These are phyloP conservation scores for Drosophila eohydei DNA, from an alignment of 2,888 invertebrate species.

Conservation along the genomic window DNA sequence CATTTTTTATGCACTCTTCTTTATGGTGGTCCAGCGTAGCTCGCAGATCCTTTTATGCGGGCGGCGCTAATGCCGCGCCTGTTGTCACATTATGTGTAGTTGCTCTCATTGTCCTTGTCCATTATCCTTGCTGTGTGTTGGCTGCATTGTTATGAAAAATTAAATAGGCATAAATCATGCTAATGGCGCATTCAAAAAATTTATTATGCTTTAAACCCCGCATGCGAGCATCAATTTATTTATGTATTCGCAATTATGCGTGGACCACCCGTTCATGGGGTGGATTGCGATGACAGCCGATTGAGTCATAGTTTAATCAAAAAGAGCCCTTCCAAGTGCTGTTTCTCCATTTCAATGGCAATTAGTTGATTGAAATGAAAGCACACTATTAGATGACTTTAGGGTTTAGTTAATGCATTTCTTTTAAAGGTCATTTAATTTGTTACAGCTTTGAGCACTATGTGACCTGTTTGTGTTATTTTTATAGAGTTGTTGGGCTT, in stretches of 20 bases:
- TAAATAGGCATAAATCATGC: slow-evolving; percentile 81
- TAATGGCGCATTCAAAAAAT: slow-evolving; percentile 80
- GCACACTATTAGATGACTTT: not conserved
- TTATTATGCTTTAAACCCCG: slow-evolving; percentile 77
- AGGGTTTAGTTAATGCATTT: slow-evolving; percentile 1
- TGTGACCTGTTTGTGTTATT: not conserved
- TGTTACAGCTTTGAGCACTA: not conserved
- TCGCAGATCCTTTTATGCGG: slow-evolving; percentile 45
- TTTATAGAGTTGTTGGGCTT: not conserved
- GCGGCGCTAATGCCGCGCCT: slow-evolving; percentile 52
- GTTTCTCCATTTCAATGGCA: slow-evolving; percentile 51
- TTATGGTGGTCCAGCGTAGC: slow-evolving; percentile 37
- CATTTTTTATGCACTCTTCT: slow-evolving; percentile 75
- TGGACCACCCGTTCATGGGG: slow-evolving; percentile 30
- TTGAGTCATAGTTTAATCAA: slow-evolving; percentile 39
- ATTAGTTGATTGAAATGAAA: slow-evolving; percentile 66
- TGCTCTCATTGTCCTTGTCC: slow-evolving; percentile 35
- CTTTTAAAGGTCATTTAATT: not conserved
- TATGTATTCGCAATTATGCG: slow-evolving; percentile 64
- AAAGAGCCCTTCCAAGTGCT: slow-evolving; percentile 1
- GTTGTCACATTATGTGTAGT: slow-evolving; percentile 62
- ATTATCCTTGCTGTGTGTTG: slow-evolving; percentile 29
- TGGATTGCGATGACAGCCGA: slow-evolving; percentile 24
- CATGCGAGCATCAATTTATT: slow-evolving; percentile 55
- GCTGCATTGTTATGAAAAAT: slow-evolving; percentile 77